Percentiles rank a stretch among this genome's conserved stretches.
These are phyloP conservation scores for Protaetia brevitarsis DNA, from an alignment of 1,140 invertebrate genomes.

Conservation along the genomic window DNA sequence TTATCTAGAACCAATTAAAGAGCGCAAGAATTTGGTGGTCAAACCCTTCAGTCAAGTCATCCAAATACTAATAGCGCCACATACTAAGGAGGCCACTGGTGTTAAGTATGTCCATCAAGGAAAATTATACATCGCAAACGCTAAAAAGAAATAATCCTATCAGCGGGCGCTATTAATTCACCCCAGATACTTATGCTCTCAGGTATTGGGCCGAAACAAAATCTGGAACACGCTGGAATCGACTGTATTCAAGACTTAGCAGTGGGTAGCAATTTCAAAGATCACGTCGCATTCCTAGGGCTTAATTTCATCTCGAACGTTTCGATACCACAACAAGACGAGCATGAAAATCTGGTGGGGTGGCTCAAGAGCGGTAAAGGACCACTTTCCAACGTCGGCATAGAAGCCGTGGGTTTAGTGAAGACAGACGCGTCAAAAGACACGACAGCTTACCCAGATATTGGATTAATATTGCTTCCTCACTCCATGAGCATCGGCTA, in stretches of 20 bases:
- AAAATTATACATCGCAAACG: slow-evolving; percentile 51
- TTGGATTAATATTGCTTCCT: slow-evolving; percentile 55
- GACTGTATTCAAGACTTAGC: slow-evolving; percentile 62
- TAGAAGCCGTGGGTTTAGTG: slow-evolving; percentile 48
- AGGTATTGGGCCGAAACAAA: slow-evolving; percentile 67
- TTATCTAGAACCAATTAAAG: slow-evolving; percentile 55
- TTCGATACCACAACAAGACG: slow-evolving; percentile 11
- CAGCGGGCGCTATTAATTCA: slow-evolving; percentile 65
- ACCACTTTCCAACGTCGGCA: slow-evolving; percentile 47
- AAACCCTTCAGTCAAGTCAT: slow-evolving; percentile 56
- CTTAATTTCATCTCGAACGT: slow-evolving; percentile 20
- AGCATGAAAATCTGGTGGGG: slow-evolving; percentile 34
- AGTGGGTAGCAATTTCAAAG: slow-evolving; percentile 71
- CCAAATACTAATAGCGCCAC: slow-evolving; percentile 60
- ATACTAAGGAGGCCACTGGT: slow-evolving; percentile 59
- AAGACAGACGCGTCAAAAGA: slow-evolving; percentile 40
- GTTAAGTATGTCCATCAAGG: slow-evolving; percentile 59
- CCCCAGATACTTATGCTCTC: slow-evolving; percentile 75
- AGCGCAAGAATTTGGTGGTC: slow-evolving; percentile 65
- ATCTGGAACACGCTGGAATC: slow-evolving; percentile 59
- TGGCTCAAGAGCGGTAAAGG: slow-evolving; percentile 50
- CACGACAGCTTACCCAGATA: slow-evolving; percentile 52
- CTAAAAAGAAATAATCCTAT: slow-evolving; percentile 64
- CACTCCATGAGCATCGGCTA: slow-evolving; percentile 31
- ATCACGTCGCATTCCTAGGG: slow-evolving; percentile 59